Evolutionary conservation across 2,797 vertebrate genomes (phyloP), one percentile per base, ranked within the genome.

Genomic region (Syndactyla subalaris): DNA sequence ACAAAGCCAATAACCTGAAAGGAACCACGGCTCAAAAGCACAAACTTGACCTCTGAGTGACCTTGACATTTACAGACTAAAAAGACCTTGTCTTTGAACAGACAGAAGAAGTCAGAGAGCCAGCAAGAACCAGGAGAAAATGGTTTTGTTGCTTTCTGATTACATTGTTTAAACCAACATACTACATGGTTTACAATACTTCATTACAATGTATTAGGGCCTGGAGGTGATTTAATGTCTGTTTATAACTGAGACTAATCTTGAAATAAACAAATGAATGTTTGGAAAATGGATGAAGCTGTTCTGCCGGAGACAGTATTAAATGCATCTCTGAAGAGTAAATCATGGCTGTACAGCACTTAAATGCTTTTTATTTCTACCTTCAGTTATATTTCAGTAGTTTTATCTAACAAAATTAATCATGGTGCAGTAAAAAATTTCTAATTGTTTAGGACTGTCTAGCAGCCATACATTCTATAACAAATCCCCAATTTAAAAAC

Each of bases 131-230:
- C 66, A 83, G 91, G 91, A 92, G 94, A 96, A 96, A 97, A 97
- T 71, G 96, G 95, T 93, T 95, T 96, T 95, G 93, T 97, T 97
- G 96, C 96, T 96, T 97, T 98, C 95, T 95, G 97, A 97, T 96
- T 96, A 95, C 96, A 97, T 97, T 98, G 97, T 98, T 97, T 98
- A 98, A 98, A 97, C 93, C 97, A 97, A 89, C 96, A 96, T 97
- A 89, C 96, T 96, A 95, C 93, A 96, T 96, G 95, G 97, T 98
- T 98, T 98, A 98, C 97, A 97, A 97, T 98, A 97, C 95, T 97
- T 98, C 97, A 96, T 94, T 95, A 94, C 95, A 97, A 95, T 82
- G 92, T 97, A 97, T 97, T 97, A 97, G 93, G 91, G 95, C 94
- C 83, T 94, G 94, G 96, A 95, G 91, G 93, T 95, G 95, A 96